Percentiles rank a stretch among this genome's conserved stretches.
phyloP scores from a whole-genome alignment of 2,888 invertebrate genomes.

The Spilosoma lubricipeda region DNA sequence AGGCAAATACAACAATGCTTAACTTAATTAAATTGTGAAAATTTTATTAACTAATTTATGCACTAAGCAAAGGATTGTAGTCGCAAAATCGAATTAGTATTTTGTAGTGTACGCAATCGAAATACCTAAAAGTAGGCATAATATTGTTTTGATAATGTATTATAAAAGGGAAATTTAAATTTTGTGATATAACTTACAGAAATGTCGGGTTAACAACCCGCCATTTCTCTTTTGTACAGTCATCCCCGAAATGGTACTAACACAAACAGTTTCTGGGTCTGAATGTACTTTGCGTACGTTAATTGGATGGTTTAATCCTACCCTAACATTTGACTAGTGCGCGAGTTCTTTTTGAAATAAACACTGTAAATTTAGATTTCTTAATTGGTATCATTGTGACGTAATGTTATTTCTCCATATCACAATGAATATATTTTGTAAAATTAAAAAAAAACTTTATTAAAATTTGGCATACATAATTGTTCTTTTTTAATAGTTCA shows the following conservation, averaged over 20 bases:
- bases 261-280: neutral
- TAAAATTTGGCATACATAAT: too few relatives aligned
- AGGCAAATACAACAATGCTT: too few relatives aligned
- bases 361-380: neutral
- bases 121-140: neutral
- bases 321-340: neutral
- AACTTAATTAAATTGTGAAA: too few relatives aligned
- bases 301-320: neutral
- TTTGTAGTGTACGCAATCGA: neutral
- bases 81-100: neutral
- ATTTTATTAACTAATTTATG: neutral
- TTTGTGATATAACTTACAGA: neutral
- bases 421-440: neutral
- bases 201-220: neutral
- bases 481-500: neutral
- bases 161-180: neutral
- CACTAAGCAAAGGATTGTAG: neutral
- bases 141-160: neutral
- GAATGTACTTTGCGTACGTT: neutral
- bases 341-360: neutral
- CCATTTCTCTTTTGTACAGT: constrained; percentile 1
- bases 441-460: neutral
- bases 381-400: neutral
- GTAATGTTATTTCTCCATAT: neutral
- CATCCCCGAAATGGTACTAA: neutral